These are phyloP conservation scores for Sturnus vulgaris DNA, from an alignment of 2,113 vertebrate genomes.

Conservation along the genomic window DNA sequence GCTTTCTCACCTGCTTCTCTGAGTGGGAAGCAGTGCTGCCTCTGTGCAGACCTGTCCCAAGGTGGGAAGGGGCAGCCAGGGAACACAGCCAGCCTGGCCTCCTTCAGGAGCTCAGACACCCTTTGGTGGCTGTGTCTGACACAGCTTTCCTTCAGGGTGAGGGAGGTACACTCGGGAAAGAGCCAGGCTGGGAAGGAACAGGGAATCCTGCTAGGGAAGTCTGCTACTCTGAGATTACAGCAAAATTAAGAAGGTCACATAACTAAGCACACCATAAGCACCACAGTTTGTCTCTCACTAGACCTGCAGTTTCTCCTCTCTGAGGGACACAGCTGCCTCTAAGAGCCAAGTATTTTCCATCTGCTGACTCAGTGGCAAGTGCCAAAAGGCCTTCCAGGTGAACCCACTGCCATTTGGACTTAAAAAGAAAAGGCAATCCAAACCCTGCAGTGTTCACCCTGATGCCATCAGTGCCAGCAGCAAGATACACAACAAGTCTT, in stretches of 20 bases:
- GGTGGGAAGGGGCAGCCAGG: neutral
- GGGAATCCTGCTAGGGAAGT: neutral
- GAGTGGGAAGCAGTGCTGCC: neutral
- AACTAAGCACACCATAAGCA: neutral
- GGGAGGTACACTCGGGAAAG: neutral
- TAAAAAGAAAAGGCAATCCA: neutral
- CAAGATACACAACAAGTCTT: neutral
- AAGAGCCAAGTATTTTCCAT: neutral
- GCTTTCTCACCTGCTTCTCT: neutral
- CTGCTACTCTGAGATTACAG: neutral
- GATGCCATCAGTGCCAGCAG: neutral
- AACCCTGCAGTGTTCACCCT: neutral
- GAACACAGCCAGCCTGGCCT: neutral
- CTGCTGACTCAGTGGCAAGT: neutral
- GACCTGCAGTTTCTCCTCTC: neutral
- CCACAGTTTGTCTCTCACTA: neutral
- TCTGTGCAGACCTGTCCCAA: neutral
- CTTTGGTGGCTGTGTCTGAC: accelerated
- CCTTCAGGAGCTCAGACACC: neutral
- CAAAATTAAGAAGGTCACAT: neutral
- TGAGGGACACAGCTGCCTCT: neutral
- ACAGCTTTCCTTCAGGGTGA: accelerated
- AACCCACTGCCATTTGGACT: neutral
- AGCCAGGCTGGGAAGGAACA: neutral
- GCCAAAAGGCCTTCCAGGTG: neutral